Conservation (phyloP, 2,888 invertebrate species). For the Platyscelio sp. region DNA sequence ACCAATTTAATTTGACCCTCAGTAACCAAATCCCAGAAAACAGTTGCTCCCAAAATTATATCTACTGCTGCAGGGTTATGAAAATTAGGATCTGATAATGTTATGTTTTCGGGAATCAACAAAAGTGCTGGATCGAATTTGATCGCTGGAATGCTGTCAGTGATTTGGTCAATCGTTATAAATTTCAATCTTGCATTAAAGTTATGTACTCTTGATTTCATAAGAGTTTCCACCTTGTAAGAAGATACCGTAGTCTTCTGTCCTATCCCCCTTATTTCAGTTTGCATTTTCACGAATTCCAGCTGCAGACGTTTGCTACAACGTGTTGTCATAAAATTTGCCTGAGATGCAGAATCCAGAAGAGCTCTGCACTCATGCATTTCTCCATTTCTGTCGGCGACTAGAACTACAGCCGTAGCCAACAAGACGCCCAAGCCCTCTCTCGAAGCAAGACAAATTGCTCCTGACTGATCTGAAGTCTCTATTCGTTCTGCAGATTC, state of each 20-base stretch:
- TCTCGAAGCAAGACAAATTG: background rate
- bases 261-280: background rate
- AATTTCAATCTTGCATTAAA: background rate
- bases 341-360: too few species aligned
- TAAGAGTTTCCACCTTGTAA: background rate
- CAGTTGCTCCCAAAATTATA: background rate
- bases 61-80: background rate
- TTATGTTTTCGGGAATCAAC: background rate
- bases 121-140: background rate
- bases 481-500: too few species aligned
- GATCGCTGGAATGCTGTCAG: background rate
- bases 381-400: conserved; percentile 2
- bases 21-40: background rate
- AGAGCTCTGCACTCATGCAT: conserved; percentile 5
- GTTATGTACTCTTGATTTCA: background rate
- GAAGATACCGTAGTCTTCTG: background rate
- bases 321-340: too few species aligned
- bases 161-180: background rate
- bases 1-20: background rate
- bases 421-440: background rate
- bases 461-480: too few species aligned
- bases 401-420: conserved; percentile 2
- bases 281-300: background rate
- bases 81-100: conserved; percentile 1
- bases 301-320: background rate